Conservation (phyloP, 53 echinoderm and acorn worm species). For the Stichopus horrens region DNA sequence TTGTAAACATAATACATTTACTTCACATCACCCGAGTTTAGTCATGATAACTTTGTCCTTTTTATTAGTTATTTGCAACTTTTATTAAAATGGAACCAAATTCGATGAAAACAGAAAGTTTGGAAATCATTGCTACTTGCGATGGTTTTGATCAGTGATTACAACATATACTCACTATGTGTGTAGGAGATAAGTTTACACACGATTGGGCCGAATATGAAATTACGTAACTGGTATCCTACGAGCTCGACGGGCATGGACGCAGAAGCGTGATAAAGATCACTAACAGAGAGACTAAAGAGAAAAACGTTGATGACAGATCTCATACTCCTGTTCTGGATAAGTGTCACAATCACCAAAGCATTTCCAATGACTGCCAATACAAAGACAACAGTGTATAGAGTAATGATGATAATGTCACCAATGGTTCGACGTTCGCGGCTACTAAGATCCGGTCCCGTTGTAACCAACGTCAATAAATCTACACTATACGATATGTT, state of each 20-base stretch:
- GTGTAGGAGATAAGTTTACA: conserved; percentile 80
- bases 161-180: conserved; percentile 59
- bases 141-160: too few relatives aligned
- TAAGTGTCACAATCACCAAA: conserved; percentile 83
- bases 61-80: too few relatives aligned
- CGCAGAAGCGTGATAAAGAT: conserved; percentile 71
- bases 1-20: too few relatives aligned
- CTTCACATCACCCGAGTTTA: too few relatives aligned
- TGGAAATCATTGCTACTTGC: too few relatives aligned
- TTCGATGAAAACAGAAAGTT: too few relatives aligned
- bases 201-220: conserved; percentile 80
- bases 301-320: conserved; percentile 94
- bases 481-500: too few relatives aligned
- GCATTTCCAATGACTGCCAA: conserved; percentile 87
- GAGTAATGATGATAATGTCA: conserved; percentile 35
- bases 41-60: too few relatives aligned
- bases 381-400: conserved; percentile 69
- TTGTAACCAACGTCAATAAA: too few relatives aligned
- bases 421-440: background rate
- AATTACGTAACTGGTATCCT: conserved; percentile 49
- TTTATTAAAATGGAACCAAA: too few relatives aligned
- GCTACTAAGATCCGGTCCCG: too few relatives aligned
- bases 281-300: conserved; percentile 84
- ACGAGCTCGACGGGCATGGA: conserved; percentile 93
- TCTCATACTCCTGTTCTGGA: conserved; percentile 92